These are phyloP conservation scores for Phyllotreta striolata DNA, from an alignment of 2,888 invertebrate genomes.

Conservation along the genomic window DNA sequence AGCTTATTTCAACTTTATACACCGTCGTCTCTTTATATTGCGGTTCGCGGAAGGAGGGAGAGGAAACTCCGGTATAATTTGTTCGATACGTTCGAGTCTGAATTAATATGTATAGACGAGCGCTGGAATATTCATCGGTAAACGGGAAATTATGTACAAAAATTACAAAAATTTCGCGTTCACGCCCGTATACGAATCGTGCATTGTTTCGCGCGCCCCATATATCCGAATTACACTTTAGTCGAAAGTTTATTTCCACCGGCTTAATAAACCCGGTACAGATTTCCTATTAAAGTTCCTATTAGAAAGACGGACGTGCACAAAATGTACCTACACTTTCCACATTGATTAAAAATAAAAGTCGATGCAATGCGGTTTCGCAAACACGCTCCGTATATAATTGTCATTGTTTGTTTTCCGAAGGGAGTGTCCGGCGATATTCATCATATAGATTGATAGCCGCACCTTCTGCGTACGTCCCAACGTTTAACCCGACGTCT, in stretches of 20 bases:
- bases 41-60: not conserved
- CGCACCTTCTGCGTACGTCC: constrained; percentile 48
- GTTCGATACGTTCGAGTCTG: too few species aligned
- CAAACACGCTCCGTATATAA: constrained; percentile 37
- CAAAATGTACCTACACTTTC: not conserved
- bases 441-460: constrained; percentile 52
- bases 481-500: constrained; percentile 44
- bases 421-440: constrained; percentile 43
- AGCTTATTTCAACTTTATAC: constrained; percentile 10
- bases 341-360: constrained; percentile 32
- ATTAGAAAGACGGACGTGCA: too few species aligned
- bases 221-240: too few species aligned
- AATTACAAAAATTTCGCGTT: too few species aligned
- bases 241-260: too few species aligned
- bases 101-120: too few species aligned
- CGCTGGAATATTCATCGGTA: too few species aligned
- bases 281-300: too few species aligned
- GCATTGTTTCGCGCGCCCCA: too few species aligned
- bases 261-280: too few species aligned
- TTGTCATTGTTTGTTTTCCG: constrained; percentile 38
- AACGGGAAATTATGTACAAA: too few species aligned
- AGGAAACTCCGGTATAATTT: not conserved
- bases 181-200: too few species aligned
- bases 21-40: constrained; percentile 1
- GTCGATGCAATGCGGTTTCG: constrained; percentile 26